Conservation (phyloP, 2,113 vertebrate species). For the Lophotis ruficrista region DNA sequence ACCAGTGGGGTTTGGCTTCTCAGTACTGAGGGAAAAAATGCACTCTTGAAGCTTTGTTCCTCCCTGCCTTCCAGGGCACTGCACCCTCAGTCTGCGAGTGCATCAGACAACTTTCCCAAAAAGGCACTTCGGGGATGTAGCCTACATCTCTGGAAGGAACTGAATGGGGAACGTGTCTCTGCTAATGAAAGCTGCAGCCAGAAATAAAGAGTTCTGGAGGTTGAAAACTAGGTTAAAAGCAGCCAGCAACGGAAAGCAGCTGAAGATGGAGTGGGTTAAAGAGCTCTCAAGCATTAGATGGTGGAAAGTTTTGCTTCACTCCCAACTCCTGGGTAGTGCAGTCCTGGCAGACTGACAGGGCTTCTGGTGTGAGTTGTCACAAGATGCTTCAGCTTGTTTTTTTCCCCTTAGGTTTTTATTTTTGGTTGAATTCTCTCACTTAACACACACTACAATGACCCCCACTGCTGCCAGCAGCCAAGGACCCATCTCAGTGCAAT, state of each 20-base stretch:
- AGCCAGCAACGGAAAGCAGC: background rate
- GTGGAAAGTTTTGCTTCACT: background rate
- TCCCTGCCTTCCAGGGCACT: background rate
- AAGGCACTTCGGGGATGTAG: constrained; percentile 43
- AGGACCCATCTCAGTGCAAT: background rate
- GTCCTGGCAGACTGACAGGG: constrained; percentile 26
- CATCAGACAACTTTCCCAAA: background rate
- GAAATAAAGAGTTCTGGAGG: constrained; percentile 41
- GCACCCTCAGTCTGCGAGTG: background rate
- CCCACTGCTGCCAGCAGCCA: background rate
- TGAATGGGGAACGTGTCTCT: constrained; percentile 1
- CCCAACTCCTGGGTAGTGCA: background rate
- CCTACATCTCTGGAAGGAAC: constrained; percentile 29
- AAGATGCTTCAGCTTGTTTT: background rate
- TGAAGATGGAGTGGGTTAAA: constrained; percentile 41
- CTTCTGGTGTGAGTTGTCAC: constrained; percentile 23
- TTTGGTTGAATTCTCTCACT: background rate
- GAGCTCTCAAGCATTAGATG: background rate
- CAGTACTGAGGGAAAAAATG: background rate
- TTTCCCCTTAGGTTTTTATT: background rate
- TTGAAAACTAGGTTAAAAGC: constrained; percentile 61
- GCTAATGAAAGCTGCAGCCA: constrained; percentile 30
- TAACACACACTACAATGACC: background rate
- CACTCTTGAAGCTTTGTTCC: background rate
- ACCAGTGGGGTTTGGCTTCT: background rate